A percentile compares a stretch with the other conserved stretches of the same genome.
phyloP scores from a whole-genome alignment of 2,888 invertebrate genomes.

The Congeria kusceri region DNA sequence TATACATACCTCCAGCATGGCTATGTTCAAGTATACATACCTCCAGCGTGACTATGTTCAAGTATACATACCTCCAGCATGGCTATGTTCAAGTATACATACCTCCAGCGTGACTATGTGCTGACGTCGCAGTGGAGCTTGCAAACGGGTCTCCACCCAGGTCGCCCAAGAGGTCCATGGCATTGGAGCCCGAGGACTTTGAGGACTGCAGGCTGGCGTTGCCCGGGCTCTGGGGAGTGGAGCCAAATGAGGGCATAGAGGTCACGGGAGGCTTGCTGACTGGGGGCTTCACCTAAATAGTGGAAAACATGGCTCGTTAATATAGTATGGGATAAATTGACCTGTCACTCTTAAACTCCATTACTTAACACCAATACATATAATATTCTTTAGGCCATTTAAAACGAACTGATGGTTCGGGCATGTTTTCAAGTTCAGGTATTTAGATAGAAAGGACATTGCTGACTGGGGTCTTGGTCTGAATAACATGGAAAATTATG shows the following conservation, averaged over 20 bases:
- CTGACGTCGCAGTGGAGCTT: conserved; percentile 45
- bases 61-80: no score
- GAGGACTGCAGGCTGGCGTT: conserved; percentile 63
- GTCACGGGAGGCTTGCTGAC: conserved; percentile 31
- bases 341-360: no score
- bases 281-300: neutral
- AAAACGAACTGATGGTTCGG: no score
- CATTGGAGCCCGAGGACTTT: conserved; percentile 80
- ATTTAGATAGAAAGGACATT: no score
- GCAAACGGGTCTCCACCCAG: conserved; percentile 84
- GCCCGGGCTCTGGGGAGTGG: conserved; percentile 61
- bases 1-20: neutral
- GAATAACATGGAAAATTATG: no score
- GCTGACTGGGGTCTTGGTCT: no score
- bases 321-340: no score
- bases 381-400: no score
- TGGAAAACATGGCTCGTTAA: no score
- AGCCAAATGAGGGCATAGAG: conserved; percentile 60
- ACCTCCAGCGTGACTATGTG: conserved; percentile 39
- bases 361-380: no score
- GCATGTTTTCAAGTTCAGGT: no score
- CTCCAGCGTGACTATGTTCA: conserved; percentile 24
- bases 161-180: conserved; percentile 84
- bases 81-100: no score
- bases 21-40: neutral